A percentile compares a stretch with the other conserved stretches of the same genome.
Conservation (phyloP, 2,797 vertebrate species). For the Sebastes melanostomus region DNA sequence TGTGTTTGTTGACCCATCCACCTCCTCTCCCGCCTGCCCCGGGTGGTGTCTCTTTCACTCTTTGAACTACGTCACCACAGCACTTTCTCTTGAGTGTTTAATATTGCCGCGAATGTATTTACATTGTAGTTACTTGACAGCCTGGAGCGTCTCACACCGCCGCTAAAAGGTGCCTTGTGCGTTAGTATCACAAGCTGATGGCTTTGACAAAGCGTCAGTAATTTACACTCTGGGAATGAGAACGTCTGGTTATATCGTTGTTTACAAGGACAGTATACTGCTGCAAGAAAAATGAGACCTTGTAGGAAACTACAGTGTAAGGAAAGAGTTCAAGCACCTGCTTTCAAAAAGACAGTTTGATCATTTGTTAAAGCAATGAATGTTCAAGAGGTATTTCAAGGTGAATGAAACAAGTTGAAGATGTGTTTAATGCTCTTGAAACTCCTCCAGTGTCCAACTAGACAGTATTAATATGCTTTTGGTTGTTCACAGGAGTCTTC, state of each 20-base stretch:
- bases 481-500: neutral
- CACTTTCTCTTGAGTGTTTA: too few species aligned
- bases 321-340: neutral
- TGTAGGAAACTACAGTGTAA: neutral
- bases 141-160: too few species aligned
- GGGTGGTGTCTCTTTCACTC: too few species aligned
- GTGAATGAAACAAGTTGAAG: neutral
- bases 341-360: neutral
- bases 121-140: too few species aligned
- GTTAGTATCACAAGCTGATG: too few species aligned
- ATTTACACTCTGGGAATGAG: too few species aligned
- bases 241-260: neutral
- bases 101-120: too few species aligned
- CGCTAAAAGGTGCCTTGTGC: too few species aligned
- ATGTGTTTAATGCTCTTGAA: neutral
- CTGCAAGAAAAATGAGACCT: constrained; percentile 2
- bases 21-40: too few species aligned
- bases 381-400: neutral
- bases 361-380: neutral
- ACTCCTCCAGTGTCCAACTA: neutral
- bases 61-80: too few species aligned
- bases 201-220: too few species aligned
- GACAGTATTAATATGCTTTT: neutral
- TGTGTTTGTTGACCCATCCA: too few species aligned
- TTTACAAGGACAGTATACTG: constrained; percentile 9